Base-by-base conservation (phyloP, 2,797 vertebrate genomes). In the Alectoris magna region DNA sequence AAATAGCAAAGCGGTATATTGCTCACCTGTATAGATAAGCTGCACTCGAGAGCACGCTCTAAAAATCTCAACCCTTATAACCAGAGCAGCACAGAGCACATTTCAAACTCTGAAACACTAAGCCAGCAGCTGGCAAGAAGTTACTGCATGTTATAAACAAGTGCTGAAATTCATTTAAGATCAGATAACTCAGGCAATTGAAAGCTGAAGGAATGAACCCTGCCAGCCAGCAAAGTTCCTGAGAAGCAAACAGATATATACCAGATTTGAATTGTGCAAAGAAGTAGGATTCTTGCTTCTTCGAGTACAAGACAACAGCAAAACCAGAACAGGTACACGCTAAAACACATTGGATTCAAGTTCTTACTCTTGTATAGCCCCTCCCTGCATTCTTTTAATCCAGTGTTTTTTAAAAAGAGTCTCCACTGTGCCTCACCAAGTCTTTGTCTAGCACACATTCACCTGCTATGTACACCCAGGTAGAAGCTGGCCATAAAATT, bases 111-210 rank as follows among this genome's bases (percentile, higher is more conserved):
- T 67, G 78, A 94, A 88, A 74, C 34, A 2, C 70, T 68, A 18
- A 92, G 72, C 84, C 67, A 91, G 93, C 69, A 87, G 74, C 79
- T 96, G 93, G 85, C 92, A 94, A 89, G 86, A 31, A 87, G 72
- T 58, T 90, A 56, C 49, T 77, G 81, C 31, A 34, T 66, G 79
- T 80, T 94, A 88, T 87, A 95, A 95, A 84, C 64, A 92, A 96
- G 73, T 87, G 87, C 88, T 88, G 91, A 95, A 97, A 95, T 83
- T 92, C 94, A 85, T 89, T 80, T 95, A 78, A 78, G 94, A 93
- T 94, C 92, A 95, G 94, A 95, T 95, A 95, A 90, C 89, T 93
- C 64, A 14, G 87, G 79, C 89, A 91, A 95, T 2, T 82, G 82
- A 87, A 96, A 93, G 78, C 1, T 64, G 84, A 46, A 90, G 85